Evolutionary conservation across 2,113 vertebrate species (phyloP), one percentile per base, ranked within the genome.

Genomic region (Blennius ocellaris): DNA sequence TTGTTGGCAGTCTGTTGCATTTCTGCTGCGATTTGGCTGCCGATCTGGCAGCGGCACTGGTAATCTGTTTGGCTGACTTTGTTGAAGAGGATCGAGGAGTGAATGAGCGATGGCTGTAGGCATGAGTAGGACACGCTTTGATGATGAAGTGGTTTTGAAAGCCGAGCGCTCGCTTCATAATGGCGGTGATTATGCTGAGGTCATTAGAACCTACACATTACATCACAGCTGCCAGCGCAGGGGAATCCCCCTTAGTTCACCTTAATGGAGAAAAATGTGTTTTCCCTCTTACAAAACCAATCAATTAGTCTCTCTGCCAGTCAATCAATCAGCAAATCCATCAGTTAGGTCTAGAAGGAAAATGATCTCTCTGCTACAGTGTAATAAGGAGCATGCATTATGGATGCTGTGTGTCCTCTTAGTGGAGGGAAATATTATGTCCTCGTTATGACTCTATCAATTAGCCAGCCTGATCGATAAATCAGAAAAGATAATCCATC

Each of bases 131-230:
- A 80, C 81, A 78, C 69, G 40, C 76, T 69, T 11, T 51, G 78
- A 75, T 87, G 87, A 90, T 84, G 58, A 74, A 91, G 87, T 70
- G 80, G 51, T 71, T 82, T 65, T 51, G 61, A 76, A 73, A 69
- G 78, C 70, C 1, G 41, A 69, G 54, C 10, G 71, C 50, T 73
- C 64, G 86, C 82, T 81, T 85, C 76, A 84, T 87, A 85, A 89
- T 73, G 61, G 74, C 41, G 66, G 78, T 78, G 82, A 90, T 90
- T 87, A 90, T 87, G 83, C 76, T 83, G 82, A 87, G 75, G 86
- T 91, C 90, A 90, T 92, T 87, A 81, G 69, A 89, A 89, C 70
- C 74, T 74, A 50, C 15, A 47, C 64, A 72, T 91, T 88, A 90
- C 87, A 87, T 91, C 87, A 89, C n/a, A 10, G 68, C 56, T 78